Evolutionary conservation across 1,140 invertebrate species (phyloP).

Genomic region (Anagrus nilaparvatae): DNA sequence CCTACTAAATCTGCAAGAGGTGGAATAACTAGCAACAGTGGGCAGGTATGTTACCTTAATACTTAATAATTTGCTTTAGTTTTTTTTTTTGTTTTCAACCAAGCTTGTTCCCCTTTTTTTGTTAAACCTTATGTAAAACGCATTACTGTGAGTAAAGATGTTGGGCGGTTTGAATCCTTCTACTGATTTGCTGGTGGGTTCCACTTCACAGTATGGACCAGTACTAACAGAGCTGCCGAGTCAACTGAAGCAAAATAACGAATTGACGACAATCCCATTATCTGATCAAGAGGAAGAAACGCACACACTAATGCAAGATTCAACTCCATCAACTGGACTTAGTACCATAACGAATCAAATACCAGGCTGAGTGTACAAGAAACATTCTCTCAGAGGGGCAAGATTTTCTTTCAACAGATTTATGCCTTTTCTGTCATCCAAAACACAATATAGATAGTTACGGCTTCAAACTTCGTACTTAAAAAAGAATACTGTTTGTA

Average conservation of each 20-base stretch:
- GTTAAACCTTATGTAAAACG: slow-evolving; percentile 35
- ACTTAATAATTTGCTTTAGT: slow-evolving; percentile 15
- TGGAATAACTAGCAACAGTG: slow-evolving; percentile 33
- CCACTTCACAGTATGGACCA: slow-evolving; percentile 44
- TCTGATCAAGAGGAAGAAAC: slow-evolving; percentile 41
- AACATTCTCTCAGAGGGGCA: no score
- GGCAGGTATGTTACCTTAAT: slow-evolving; percentile 32
- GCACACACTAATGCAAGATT: slow-evolving; percentile 37
- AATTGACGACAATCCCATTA: slow-evolving; percentile 27
- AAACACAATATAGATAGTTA: no score
- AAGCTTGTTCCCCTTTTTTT: slow-evolving; percentile 22
- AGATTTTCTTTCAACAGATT: no score
- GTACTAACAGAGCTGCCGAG: slow-evolving; percentile 41
- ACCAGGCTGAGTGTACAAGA: slow-evolving; percentile 33
- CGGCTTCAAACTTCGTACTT: no score
- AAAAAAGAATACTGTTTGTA: no score
- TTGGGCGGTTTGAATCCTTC: slow-evolving; percentile 45
- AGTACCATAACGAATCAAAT: slow-evolving; percentile 30
- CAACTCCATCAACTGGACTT: slow-evolving; percentile 21
- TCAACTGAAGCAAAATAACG: slow-evolving; percentile 29
- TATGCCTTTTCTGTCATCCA: no score
- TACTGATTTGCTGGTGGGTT: slow-evolving; percentile 45
- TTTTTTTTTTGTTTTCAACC: slow-evolving; percentile 15
- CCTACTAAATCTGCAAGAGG: slow-evolving; percentile 34
- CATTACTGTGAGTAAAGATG: slow-evolving; percentile 40